These are phyloP conservation scores for Trinectes maculatus DNA, from an alignment of 2,113 vertebrate species.

Conservation along the genomic window DNA sequence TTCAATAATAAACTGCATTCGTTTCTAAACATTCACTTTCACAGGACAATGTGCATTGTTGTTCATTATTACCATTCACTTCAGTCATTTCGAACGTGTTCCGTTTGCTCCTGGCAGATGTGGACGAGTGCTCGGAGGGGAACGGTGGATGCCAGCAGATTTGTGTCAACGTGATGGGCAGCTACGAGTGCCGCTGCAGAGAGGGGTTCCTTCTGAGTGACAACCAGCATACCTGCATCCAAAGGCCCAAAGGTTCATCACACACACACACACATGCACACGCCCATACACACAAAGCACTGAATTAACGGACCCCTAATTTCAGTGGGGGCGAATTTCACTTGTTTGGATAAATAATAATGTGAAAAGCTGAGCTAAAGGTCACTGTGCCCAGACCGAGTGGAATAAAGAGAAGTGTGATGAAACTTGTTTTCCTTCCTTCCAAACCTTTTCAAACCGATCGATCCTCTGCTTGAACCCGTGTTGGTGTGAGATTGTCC, in stretches of 20 bases:
- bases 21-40: neutral
- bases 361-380: slow-evolving; percentile 41
- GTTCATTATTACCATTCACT: too few species aligned
- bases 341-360: neutral
- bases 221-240: slow-evolving; percentile 99
- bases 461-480: slow-evolving; percentile 60
- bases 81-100: slow-evolving; percentile 29
- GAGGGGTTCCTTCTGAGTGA: slow-evolving; percentile 98
- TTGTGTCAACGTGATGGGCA: slow-evolving; percentile 99
- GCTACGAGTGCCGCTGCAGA: slow-evolving; percentile 95
- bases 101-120: slow-evolving; percentile 80
- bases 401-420: slow-evolving; percentile 14
- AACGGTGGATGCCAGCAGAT: slow-evolving; percentile 98
- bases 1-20: neutral
- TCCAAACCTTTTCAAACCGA: slow-evolving; percentile 61
- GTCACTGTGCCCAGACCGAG: slow-evolving; percentile 45
- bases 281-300: neutral
- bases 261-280: neutral
- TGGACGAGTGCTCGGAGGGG: slow-evolving; percentile 95
- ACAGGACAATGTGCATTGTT: too few species aligned
- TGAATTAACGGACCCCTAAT: too few species aligned
- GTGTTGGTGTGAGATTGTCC: slow-evolving; percentile 55
- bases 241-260: slow-evolving; percentile 92
- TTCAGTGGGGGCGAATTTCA: neutral
- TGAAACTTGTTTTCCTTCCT: slow-evolving; percentile 60